These are phyloP conservation scores for Petrolisthes cinctipes DNA, from an alignment of 2,888 invertebrate genomes.

Conservation along the genomic window DNA sequence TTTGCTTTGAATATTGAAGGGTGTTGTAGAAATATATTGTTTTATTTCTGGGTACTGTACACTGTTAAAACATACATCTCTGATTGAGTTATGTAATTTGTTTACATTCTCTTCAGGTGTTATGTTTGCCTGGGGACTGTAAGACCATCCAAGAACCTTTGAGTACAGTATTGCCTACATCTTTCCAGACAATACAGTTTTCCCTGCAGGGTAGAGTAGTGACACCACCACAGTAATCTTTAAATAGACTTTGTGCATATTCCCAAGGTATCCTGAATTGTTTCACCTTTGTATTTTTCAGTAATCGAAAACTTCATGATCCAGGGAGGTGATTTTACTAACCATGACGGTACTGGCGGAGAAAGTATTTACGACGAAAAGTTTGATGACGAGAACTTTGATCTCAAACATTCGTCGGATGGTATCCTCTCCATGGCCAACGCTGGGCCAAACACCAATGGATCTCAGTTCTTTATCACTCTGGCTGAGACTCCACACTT, in stretches of 20 bases:
- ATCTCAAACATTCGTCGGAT: slow-evolving; percentile 51
- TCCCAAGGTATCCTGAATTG: background rate
- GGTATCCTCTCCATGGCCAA: slow-evolving; percentile 66
- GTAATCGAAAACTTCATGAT: slow-evolving; percentile 65
- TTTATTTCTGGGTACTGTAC: too few relatives aligned
- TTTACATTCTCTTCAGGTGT: too few relatives aligned
- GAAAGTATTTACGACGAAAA: slow-evolving; percentile 65
- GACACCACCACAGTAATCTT: too few relatives aligned
- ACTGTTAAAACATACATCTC: too few relatives aligned
- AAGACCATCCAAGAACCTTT: too few relatives aligned
- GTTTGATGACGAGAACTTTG: slow-evolving; percentile 65
- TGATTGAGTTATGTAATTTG: too few relatives aligned
- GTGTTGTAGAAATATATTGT: too few relatives aligned
- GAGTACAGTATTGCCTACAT: background rate
- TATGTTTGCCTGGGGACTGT: too few relatives aligned
- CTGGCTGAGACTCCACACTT: slow-evolving; percentile 61
- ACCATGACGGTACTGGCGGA: slow-evolving; percentile 65
- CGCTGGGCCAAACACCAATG: slow-evolving; percentile 63
- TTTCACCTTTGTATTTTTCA: slow-evolving; percentile 28
- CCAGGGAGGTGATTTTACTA: slow-evolving; percentile 65
- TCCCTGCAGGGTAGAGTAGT: background rate
- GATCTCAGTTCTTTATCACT: slow-evolving; percentile 66
- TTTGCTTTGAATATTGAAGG: too few relatives aligned
- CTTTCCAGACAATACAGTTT: background rate
- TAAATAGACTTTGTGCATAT: background rate